Evolutionary conservation across 2,888 invertebrate species (phyloP), one percentile per base, ranked within the genome.

Genomic region (Drosophila pseudotakahashii): DNA sequence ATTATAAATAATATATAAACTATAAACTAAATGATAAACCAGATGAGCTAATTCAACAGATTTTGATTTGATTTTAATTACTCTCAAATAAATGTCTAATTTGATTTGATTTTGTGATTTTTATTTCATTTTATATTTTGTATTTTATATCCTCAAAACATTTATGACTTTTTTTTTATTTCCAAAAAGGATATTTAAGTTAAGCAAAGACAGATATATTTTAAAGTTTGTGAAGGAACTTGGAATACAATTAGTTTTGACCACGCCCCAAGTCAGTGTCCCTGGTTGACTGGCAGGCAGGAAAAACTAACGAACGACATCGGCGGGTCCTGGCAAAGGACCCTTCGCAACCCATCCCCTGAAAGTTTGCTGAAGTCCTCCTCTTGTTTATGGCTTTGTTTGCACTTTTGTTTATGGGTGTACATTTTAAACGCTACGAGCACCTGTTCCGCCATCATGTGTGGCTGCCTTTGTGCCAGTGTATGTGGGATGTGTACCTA

Each of bases 341-440:
- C 23, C 19, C 26, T 26, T 6, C 2, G 5, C 26, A 26, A 2
- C 26, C 26, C 26, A 26, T 26, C 26, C 26, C 26, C 26, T 5
- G 59, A 42, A 45, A 45, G 57, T 45, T 51, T 30, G 19, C 39
- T 54, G 39, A 51, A 57, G 51, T 51, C 57, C 72, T 44, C 69
- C 59, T 72, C 84, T 81, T 84, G 88, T 81, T 84, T 84, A 87
- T 81, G 80, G 78, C 88, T 79, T 88, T 84, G 84, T 84, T 84
- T 84, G 88, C 88, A 84, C 84, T 84, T 85, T 84, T 87, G 79
- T 87, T 87, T 87, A 88, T 87, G 80, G 88, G 85, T 85, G 85
- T 81, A 84, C 88, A 85, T 85, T 84, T 88, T 81, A 85, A 87
- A 81, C 72, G 79, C 75, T 71, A 66, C 73, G 68, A 55, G 51